Evolutionary conservation across 2,888 invertebrate species (phyloP).

Genomic region (Cerastoderma edule): DNA sequence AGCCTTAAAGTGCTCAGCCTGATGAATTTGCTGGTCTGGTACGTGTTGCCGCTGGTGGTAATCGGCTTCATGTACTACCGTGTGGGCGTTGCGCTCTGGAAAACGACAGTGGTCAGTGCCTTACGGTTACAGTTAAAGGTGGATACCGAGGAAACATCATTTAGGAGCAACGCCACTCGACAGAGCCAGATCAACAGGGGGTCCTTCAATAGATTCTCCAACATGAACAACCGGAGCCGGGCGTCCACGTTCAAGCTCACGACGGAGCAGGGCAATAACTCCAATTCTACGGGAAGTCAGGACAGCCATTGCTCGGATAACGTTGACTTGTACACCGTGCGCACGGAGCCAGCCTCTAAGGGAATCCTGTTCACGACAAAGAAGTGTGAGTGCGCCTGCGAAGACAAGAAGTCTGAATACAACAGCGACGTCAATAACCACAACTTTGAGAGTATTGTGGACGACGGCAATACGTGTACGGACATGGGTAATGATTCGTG

Average conservation of each 20-base stretch:
- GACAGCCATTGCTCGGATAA: conserved; percentile 10
- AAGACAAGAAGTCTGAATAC: too few species aligned
- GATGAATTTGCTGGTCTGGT: conserved; percentile 92
- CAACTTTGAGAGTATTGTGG: conserved; percentile 11
- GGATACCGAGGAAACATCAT: conserved; percentile 13
- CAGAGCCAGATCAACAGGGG: conserved; percentile 9
- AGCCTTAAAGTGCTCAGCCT: conserved; percentile 78
- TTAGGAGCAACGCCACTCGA: conserved; percentile 14
- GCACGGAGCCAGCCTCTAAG: background rate
- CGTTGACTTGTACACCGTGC: background rate
- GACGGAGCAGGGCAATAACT: conserved; percentile 2
- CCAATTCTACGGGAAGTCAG: conserved; percentile 19
- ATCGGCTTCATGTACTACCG: conserved; percentile 92
- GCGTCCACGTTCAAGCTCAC: background rate
- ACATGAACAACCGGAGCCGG: conserved; percentile 10
- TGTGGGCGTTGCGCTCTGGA: conserved; percentile 93
- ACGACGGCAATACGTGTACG: background rate
- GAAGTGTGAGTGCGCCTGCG: conserved; percentile 21
- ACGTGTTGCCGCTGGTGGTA: conserved; percentile 90
- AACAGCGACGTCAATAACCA: conserved; percentile 11
- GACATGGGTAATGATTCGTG: background rate
- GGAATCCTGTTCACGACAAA: conserved; percentile 18
- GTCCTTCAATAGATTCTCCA: conserved; percentile 9
- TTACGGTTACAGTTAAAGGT: conserved; percentile 26
- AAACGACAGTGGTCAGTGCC: conserved; percentile 81